Percentiles rank a stretch among this genome's conserved stretches.
Evolutionary conservation across 2,888 invertebrate species (phyloP).

Genomic region (Tetragonula carbonaria): DNA sequence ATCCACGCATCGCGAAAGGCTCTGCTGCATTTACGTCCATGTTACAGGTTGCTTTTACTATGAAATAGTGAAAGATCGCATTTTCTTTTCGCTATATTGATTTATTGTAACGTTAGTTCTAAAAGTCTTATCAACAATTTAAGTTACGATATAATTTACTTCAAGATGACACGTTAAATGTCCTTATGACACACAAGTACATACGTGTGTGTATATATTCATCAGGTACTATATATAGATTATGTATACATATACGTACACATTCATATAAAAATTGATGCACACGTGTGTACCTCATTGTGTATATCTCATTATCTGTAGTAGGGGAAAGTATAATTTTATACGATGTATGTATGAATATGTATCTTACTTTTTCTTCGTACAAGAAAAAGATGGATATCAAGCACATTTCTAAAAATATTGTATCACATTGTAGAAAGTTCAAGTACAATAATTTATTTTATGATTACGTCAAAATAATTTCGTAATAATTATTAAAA

Average conservation of each 20-base stretch:
- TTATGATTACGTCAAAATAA: background rate
- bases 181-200: background rate
- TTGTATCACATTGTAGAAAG: constrained; percentile 17
- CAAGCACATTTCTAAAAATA: constrained; percentile 19
- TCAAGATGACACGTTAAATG: background rate
- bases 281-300: background rate
- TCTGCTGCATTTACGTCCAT: constrained; percentile 69
- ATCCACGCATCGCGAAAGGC: constrained; percentile 65
- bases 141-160: background rate
- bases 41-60: constrained; percentile 72
- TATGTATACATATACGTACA: background rate
- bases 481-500: background rate
- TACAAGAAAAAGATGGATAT: background rate
- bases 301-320: background rate
- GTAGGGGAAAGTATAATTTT: background rate
- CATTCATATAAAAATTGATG: background rate
- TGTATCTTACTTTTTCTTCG: background rate
- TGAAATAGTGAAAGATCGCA: constrained; percentile 44
- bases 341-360: background rate
- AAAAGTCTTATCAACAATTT: constrained; percentile 1
- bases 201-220: too few species aligned
- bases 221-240: background rate
- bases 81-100: constrained; percentile 20
- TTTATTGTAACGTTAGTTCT: background rate
- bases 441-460: background rate